Conservation (phyloP, 2,113 vertebrate species). For the Clinocottus analis region DNA sequence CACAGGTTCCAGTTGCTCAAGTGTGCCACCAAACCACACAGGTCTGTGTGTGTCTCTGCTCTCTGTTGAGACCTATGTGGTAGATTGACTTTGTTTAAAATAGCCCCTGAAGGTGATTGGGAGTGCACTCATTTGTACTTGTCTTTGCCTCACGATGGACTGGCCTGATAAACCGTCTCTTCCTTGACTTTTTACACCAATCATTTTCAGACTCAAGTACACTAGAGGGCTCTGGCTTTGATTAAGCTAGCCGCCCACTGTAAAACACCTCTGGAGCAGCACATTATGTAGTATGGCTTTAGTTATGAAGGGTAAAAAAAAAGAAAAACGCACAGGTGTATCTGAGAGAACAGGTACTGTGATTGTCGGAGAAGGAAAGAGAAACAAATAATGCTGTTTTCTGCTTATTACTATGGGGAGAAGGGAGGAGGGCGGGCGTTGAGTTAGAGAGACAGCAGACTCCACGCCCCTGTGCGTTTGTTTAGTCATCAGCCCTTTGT, state of each 20-base stretch:
- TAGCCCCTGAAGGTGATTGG: neutral
- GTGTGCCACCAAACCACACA: neutral
- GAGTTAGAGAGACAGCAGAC: slow-evolving; percentile 11
- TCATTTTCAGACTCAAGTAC: slow-evolving; percentile 38
- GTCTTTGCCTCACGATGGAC: neutral
- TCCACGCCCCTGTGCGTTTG: slow-evolving; percentile 24
- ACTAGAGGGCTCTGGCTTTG: slow-evolving; percentile 41
- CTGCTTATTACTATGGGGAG: slow-evolving; percentile 11
- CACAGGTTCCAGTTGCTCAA: neutral
- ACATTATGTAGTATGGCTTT: slow-evolving; percentile 33
- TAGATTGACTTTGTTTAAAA: neutral
- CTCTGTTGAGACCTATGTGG: neutral
- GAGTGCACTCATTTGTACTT: neutral
- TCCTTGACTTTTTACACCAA: neutral
- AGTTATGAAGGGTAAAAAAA: slow-evolving; percentile 8
- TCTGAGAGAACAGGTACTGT: slow-evolving; percentile 23
- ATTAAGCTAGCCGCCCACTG: slow-evolving; percentile 54
- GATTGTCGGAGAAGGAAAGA: neutral
- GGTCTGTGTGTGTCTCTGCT: neutral
- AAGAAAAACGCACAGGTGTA: slow-evolving; percentile 41
- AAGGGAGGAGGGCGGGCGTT: no score
- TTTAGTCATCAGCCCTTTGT: slow-evolving; percentile 49
- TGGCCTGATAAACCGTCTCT: neutral
- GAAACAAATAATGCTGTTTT: neutral
- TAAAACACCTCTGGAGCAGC: slow-evolving; percentile 37